Percentiles rank a stretch among this genome's conserved stretches.
Evolutionary conservation across 2,888 invertebrate genomes (phyloP).

Genomic region (Drosophila antonietae): DNA sequence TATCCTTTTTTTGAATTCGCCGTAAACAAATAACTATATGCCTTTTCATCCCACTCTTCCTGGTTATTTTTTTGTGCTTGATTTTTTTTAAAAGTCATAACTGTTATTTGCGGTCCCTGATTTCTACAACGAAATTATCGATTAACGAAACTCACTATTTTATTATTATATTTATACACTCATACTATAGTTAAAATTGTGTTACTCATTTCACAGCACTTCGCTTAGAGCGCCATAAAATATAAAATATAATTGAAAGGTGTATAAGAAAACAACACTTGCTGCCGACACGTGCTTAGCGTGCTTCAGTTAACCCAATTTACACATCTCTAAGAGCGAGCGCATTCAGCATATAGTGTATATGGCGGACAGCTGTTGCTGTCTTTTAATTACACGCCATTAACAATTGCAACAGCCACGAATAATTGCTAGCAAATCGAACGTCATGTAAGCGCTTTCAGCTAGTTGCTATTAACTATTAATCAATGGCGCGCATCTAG

Average conservation of each 20-base stretch:
- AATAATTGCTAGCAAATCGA: slow-evolving; percentile 51
- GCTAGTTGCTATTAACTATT: slow-evolving; percentile 30
- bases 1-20: no score
- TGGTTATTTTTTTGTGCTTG: no score
- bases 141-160: no score
- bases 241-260: not conserved
- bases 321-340: slow-evolving; percentile 2
- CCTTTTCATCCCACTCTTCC: no score
- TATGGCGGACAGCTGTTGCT: slow-evolving; percentile 29
- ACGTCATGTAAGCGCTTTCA: slow-evolving; percentile 44
- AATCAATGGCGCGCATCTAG: slow-evolving; percentile 41
- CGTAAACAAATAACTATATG: no score
- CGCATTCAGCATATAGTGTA: slow-evolving; percentile 6
- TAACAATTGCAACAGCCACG: slow-evolving; percentile 51
- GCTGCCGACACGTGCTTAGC: not conserved
- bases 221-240: not conserved
- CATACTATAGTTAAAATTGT: no score
- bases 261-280: not conserved
- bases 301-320: not conserved
- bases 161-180: no score
- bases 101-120: no score
- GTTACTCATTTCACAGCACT: no score
- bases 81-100: no score
- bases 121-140: no score
- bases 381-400: slow-evolving; percentile 49